Evolutionary conservation across 1,140 invertebrate species (phyloP).

Genomic region (Caenorhabditis brenneri): DNA sequence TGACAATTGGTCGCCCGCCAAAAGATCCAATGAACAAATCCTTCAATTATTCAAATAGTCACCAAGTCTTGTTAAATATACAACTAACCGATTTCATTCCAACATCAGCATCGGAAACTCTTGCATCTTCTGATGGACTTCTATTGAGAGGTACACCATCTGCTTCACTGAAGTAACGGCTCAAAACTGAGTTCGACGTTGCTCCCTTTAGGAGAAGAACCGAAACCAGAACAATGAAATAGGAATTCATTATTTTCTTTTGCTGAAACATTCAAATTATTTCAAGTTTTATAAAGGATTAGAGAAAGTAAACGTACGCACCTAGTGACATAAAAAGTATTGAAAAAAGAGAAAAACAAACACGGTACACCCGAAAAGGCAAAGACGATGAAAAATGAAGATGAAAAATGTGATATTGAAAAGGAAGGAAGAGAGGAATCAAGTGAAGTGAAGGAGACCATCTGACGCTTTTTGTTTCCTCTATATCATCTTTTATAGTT

Average conservation of each 20-base stretch:
- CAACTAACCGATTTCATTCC: constrained; percentile 22
- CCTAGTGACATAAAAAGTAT: not conserved
- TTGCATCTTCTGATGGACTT: not conserved
- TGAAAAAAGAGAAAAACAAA: not conserved
- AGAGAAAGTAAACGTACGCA: not conserved
- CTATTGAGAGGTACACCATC: not conserved
- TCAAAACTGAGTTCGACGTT: not conserved
- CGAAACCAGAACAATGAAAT: not conserved
- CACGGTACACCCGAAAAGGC: not conserved
- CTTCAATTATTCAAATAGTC: not conserved
- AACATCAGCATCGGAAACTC: constrained; percentile 17
- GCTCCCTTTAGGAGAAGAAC: not conserved
- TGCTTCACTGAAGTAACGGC: not conserved
- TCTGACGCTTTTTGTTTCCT: constrained; percentile 9
- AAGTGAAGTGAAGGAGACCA: not conserved
- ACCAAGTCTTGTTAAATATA: not conserved
- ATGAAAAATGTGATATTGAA: not conserved
- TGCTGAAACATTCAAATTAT: not conserved
- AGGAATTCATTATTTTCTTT: not conserved
- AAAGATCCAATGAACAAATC: constrained; percentile 18
- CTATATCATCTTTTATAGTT: not conserved
- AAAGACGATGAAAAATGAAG: not conserved
- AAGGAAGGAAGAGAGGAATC: not conserved
- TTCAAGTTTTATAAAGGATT: not conserved
- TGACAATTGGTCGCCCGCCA: not conserved